Percentiles rank a stretch among this genome's conserved stretches.
These are phyloP conservation scores for Zele albiditarsus DNA, from an alignment of 2,888 invertebrate species.

Conservation along the genomic window DNA sequence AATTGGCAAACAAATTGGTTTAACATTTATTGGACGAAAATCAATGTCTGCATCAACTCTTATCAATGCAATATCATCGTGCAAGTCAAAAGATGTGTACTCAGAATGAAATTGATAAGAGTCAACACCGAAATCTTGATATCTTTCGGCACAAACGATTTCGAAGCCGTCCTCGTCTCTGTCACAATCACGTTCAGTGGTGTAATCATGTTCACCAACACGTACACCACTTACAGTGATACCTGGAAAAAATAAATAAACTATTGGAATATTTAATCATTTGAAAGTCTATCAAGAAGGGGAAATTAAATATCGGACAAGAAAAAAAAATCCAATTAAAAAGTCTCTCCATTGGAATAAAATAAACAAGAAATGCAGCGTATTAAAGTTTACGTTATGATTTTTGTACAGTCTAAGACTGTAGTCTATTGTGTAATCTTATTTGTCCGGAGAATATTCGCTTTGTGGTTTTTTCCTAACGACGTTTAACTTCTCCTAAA, in stretches of 20 bases:
- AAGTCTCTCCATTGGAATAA: no score
- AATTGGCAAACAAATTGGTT: conserved; percentile 75
- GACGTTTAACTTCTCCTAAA: no score
- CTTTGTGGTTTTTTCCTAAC: no score
- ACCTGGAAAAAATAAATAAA: conserved; percentile 53
- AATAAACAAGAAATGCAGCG: no score
- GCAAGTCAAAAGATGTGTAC: conserved; percentile 73
- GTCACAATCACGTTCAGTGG: conserved; percentile 74
- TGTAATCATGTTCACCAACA: conserved; percentile 78
- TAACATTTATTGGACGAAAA: conserved; percentile 72
- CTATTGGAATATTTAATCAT: conserved; percentile 2
- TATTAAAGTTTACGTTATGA: no score
- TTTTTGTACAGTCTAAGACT: no score
- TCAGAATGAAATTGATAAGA: conserved; percentile 74
- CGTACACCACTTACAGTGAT: conserved; percentile 73
- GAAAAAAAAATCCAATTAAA: no score
- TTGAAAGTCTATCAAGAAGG: no score
- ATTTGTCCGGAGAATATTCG: no score
- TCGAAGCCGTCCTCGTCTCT: conserved; percentile 73
- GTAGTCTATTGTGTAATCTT: no score
- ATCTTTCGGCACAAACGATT: conserved; percentile 71
- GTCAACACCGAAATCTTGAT: conserved; percentile 75
- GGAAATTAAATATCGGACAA: conserved; percentile 40
- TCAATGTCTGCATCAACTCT: conserved; percentile 74
- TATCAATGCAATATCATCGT: conserved; percentile 79